phyloP scores from a whole-genome alignment of 2,797 vertebrate genomes.

The Gambelia wislizenii region DNA sequence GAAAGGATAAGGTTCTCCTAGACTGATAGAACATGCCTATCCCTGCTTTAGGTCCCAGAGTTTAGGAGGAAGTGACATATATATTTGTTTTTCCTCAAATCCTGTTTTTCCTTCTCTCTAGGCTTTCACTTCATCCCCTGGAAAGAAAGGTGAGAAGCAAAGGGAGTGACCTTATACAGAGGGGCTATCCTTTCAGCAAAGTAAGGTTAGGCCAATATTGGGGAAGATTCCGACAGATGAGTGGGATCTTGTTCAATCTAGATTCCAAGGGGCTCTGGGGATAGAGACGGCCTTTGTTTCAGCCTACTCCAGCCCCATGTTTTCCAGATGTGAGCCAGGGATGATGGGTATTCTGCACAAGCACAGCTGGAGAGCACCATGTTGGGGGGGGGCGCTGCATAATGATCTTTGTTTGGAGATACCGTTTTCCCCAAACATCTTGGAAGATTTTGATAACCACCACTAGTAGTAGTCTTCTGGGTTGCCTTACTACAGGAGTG shows the following conservation, averaged over 20 bases:
- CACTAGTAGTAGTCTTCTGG: background rate
- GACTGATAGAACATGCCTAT: background rate
- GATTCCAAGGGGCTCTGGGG: background rate
- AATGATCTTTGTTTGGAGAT: background rate
- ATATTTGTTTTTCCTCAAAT: no score
- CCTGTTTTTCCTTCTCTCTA: background rate
- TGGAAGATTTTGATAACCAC: background rate
- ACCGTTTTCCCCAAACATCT: background rate
- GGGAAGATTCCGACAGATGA: no score
- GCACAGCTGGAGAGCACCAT: background rate
- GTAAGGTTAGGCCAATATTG: background rate
- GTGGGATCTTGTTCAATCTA: background rate
- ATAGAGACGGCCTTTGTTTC: background rate
- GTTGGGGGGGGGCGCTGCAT: background rate
- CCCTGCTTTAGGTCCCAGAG: no score
- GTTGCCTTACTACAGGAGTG: background rate
- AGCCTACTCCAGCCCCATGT: background rate
- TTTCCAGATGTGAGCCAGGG: background rate
- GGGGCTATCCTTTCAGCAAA: background rate
- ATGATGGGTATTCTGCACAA: background rate
- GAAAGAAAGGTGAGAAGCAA: slow-evolving; percentile 42
- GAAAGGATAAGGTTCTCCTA: no score
- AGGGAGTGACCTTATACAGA: background rate
- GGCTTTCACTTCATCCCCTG: slow-evolving; percentile 10
- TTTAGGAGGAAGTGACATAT: no score